Evolutionary conservation across 2,888 invertebrate genomes (phyloP), one percentile per base, ranked within the genome.

Genomic region (Gymnocheta viridis): DNA sequence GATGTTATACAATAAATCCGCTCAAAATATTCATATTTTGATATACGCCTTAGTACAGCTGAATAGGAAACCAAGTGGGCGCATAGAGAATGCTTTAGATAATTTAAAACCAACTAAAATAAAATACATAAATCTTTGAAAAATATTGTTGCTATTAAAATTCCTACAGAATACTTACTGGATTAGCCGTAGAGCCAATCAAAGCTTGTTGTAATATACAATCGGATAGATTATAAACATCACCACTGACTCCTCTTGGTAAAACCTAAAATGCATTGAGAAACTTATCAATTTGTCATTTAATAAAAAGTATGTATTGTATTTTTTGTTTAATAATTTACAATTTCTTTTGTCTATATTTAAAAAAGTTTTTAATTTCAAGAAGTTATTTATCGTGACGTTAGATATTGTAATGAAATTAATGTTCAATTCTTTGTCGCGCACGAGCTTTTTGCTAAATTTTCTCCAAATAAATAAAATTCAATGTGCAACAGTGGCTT

Each of bases 191-290:
- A 32, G 97, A 96, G 32, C 98, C 98, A 47, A 98, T 96, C 88
- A 98, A 94, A 0, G 98, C 98, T 92, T 98, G 98, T 89, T 98
- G 97, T 24, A 98, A 93, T 87, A 99, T 96, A 89, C 98, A 97
- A 90, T 98, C 98, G 54, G 98, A 97, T 87, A 98, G 93, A 92
- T 97, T 97, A 90, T 97, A 97, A n/a, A 97, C 95, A 93, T 97
- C 97, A n/a, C 97, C 97, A 89, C 96, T 97, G 1, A 97, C 97
- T n/a, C 97, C 97, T 90, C 97, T 93, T 0, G 97, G 97, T 82
- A 96, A 92, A 86, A 96, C 94, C 94, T 94, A 86, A 7, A 87
- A 88, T 54, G n/a, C 73, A 51, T 80, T 60, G 77, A 82, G 72
- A 81, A 58, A 64, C 19, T 82, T 81, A 82, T 73, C 81, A 80